Percentiles rank a stretch among this genome's conserved stretches.
Evolutionary conservation across 1,140 invertebrate genomes (phyloP).

Genomic region (Lethocerus indicus): DNA sequence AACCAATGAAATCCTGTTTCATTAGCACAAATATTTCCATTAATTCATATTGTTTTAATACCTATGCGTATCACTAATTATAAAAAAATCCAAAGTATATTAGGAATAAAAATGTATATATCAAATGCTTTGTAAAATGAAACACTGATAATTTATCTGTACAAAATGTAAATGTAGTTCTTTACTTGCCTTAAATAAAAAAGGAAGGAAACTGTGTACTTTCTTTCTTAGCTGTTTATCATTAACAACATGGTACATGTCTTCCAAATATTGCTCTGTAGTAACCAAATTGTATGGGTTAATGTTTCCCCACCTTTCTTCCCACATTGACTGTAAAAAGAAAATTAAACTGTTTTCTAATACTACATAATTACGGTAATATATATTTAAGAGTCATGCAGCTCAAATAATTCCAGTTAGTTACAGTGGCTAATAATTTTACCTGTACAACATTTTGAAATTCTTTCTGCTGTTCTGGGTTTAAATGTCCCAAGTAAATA

Average conservation of each 20-base stretch:
- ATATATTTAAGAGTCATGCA: not conserved
- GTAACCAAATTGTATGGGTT: slow-evolving; percentile 61
- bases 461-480: slow-evolving; percentile 15
- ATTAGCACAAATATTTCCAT: no score
- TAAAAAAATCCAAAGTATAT: no score
- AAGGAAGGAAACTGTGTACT: slow-evolving; percentile 41
- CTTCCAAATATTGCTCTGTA: slow-evolving; percentile 58
- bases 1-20: no score
- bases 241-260: slow-evolving; percentile 63
- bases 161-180: not conserved
- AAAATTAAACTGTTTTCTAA: not conserved
- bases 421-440: slow-evolving; percentile 2
- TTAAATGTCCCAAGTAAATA: slow-evolving; percentile 43
- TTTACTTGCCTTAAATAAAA: slow-evolving; percentile 18
- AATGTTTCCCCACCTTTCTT: slow-evolving; percentile 65
- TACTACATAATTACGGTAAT: not conserved
- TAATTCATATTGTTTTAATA: no score
- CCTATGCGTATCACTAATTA: no score
- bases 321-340: slow-evolving; percentile 47
- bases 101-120: no score
- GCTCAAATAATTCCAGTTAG: not conserved
- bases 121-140: no score
- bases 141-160: not conserved
- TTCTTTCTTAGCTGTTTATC: slow-evolving; percentile 51
- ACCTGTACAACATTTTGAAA: slow-evolving; percentile 18